phyloP scores from a whole-genome alignment of 2,113 vertebrate species.

The Malaclemys terrapin region DNA sequence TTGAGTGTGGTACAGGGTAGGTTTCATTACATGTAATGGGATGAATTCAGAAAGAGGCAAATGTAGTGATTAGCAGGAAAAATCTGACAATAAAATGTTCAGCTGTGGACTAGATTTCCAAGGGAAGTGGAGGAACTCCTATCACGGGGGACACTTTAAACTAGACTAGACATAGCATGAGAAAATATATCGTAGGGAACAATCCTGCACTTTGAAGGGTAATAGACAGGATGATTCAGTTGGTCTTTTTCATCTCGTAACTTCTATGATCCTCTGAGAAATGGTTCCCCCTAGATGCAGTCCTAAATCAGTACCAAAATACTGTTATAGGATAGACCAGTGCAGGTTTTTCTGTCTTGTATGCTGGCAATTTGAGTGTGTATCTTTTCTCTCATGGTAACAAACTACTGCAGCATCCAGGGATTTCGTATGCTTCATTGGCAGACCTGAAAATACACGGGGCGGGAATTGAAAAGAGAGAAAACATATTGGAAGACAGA shows the following conservation, averaged over 20 bases:
- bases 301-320: background rate
- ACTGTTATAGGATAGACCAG: rapidly evolving
- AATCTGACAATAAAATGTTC: background rate
- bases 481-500: background rate
- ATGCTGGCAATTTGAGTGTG: background rate
- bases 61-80: background rate
- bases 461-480: background rate
- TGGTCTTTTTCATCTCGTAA: slow-evolving; percentile 5
- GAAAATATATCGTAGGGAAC: background rate
- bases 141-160: background rate
- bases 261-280: background rate
- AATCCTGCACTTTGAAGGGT: background rate
- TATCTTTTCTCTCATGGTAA: background rate
- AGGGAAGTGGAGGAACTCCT: too few species aligned
- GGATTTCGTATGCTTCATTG: background rate
- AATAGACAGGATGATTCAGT: slow-evolving; percentile 19
- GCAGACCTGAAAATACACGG: background rate
- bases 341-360: background rate
- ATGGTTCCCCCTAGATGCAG: background rate
- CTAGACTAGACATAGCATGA: background rate
- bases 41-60: background rate
- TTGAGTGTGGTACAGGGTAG: background rate
- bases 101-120: too few species aligned
- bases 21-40: background rate
- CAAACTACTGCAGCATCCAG: background rate